A percentile compares a stretch with the other conserved stretches of the same genome.
phyloP scores from a whole-genome alignment of 2,113 vertebrate species.

The Psittacula cyanocephala region DNA sequence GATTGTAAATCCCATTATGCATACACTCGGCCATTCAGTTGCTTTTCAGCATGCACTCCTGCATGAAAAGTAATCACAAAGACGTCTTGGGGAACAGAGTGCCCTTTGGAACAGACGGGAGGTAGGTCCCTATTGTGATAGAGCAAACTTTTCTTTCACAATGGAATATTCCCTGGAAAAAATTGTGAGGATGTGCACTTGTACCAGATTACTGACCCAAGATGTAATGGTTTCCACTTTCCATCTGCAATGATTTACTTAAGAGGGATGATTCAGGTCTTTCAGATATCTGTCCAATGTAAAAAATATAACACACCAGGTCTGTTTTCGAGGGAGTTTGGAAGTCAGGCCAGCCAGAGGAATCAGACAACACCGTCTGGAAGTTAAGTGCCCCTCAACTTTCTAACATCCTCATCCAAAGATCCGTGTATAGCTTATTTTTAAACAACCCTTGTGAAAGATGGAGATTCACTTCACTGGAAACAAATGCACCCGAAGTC shows the following conservation, averaged over 20 bases:
- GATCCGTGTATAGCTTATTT: background rate
- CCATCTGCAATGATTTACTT: background rate
- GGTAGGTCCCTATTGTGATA: background rate
- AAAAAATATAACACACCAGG: background rate
- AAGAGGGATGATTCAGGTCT: conserved; percentile 18
- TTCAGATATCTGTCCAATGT: conserved; percentile 37
- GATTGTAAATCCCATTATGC: background rate
- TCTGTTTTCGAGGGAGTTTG: background rate
- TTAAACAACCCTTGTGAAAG: background rate
- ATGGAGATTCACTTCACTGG: background rate
- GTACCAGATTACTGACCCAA: background rate
- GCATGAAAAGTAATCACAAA: background rate
- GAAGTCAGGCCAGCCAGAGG: background rate
- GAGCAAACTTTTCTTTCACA: background rate
- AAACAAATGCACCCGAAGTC: background rate
- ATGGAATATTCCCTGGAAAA: conserved; percentile 40
- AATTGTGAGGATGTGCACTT: background rate
- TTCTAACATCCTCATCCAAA: background rate
- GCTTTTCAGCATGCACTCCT: background rate
- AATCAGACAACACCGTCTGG: background rate
- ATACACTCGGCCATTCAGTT: background rate
- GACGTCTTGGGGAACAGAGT: background rate
- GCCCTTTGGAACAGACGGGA: background rate
- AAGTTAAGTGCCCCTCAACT: background rate
- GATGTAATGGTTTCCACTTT: conserved; percentile 46